A percentile compares a stretch with the other conserved stretches of the same genome.
These are phyloP conservation scores for Brotula barbata DNA, from an alignment of 2,797 vertebrate species.

Conservation along the genomic window DNA sequence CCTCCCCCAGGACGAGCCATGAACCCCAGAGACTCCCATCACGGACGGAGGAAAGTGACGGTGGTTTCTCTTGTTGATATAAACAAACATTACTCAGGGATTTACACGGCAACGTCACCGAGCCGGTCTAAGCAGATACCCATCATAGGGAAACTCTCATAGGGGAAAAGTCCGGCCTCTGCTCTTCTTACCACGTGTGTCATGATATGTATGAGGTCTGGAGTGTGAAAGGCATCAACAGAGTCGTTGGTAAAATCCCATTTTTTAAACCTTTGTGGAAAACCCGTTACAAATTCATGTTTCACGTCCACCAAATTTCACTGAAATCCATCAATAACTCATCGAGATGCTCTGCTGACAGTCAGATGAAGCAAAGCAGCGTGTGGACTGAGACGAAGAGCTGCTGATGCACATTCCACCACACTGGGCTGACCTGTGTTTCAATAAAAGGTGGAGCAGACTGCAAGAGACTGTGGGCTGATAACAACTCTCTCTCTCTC, in stretches of 20 bases:
- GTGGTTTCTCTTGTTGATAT: slow-evolving; percentile 49
- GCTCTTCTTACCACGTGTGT: not conserved
- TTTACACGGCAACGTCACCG: not conserved
- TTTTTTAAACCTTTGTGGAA: too few species aligned
- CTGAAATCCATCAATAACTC: too few species aligned
- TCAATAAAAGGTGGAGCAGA: slow-evolving; percentile 67
- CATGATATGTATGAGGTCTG: too few species aligned
- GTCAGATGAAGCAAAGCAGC: slow-evolving; percentile 16
- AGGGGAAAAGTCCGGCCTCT: too few species aligned
- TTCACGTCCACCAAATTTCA: too few species aligned
- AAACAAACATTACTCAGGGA: slow-evolving; percentile 52
- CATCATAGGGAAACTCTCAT: too few species aligned
- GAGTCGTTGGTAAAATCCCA: too few species aligned
- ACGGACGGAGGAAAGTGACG: slow-evolving; percentile 59
- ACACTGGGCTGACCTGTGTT: slow-evolving; percentile 55
- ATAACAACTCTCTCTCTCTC: slow-evolving; percentile 29
- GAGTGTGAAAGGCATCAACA: too few species aligned
- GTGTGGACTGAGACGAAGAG: slow-evolving; percentile 48
- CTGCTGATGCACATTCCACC: slow-evolving; percentile 71
- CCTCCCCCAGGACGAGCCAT: slow-evolving; percentile 53
- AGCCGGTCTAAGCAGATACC: too few species aligned
- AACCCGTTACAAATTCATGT: too few species aligned
- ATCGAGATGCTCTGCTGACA: too few species aligned
- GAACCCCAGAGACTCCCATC: slow-evolving; percentile 60
- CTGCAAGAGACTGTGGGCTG: slow-evolving; percentile 42